Conservation (phyloP, 2,888 invertebrate species). For the Uropetala carovei region DNA sequence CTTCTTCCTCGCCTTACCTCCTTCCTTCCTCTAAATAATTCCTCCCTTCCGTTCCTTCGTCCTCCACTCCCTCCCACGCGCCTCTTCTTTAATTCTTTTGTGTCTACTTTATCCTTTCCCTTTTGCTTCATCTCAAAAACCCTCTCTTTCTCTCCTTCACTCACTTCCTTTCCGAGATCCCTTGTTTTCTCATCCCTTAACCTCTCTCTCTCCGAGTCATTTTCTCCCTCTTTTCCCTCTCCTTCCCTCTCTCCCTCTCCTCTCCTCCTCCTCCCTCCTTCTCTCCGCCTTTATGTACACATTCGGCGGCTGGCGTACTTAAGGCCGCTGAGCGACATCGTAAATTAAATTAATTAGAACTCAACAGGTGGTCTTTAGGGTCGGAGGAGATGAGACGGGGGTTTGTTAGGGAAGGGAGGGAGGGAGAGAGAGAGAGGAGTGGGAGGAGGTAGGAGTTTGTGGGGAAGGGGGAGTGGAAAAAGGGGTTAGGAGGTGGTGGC, state of each 20-base stretch:
- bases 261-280: neutral
- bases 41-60: too few species aligned
- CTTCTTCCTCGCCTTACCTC: too few species aligned
- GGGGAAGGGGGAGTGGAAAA: too few species aligned
- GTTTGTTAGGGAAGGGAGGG: neutral
- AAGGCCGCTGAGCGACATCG: slow-evolving; percentile 40
- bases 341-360: slow-evolving; percentile 62
- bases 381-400: slow-evolving; percentile 28
- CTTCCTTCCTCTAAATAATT: too few species aligned
- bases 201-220: neutral
- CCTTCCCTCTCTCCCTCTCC: neutral
- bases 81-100: too few species aligned
- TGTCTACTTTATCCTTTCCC: too few species aligned
- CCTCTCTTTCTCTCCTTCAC: neutral
- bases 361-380: slow-evolving; percentile 51
- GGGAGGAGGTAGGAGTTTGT: too few species aligned
- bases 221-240: neutral
- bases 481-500: too few species aligned
- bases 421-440: too few species aligned
- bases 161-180: neutral
- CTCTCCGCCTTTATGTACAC: slow-evolving; percentile 1
- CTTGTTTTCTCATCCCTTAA: neutral
- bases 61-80: too few species aligned
- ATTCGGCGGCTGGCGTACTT: slow-evolving; percentile 15
- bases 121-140: too few species aligned